Evolutionary conservation across 1,140 invertebrate genomes (phyloP), one percentile per base, ranked within the genome.

Genomic region (Pseudomyrmex concolor): DNA sequence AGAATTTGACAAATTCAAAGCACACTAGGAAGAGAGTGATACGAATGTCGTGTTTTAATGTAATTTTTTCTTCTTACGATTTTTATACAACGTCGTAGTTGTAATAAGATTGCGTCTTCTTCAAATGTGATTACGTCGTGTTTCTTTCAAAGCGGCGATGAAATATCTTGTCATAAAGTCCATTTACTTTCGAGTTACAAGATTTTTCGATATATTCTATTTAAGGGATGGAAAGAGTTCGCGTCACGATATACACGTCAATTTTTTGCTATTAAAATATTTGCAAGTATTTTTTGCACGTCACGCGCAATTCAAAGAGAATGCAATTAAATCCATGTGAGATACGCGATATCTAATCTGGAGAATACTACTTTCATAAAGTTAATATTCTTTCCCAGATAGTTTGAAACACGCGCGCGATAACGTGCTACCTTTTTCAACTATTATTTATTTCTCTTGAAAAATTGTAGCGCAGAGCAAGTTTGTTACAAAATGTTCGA

Each of bases 121-220:
- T 74, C 15, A 64, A 43, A 43, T n/a, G 17, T 76, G 48, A 66
- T 66, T 66, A n/a, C 7, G 12, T 34, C 12, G 25, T 22, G 22
- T 50, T 76, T 13, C 43, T 54, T 72, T 45, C 54, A 12, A 63
- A 9, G 57, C 34, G 17, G 15, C 59, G n/a, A 15, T 19, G 19
- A 66, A 54, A 54, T 62, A 25, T 48, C 25, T 64, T 10, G 48
- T 2, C 10, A 66, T 76, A 51, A 64, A 66, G 22, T 63, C 12
- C 3, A 13, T 9, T 74, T 22, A 51, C 50, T 74, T 22, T 51
- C 13, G 45, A 64, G n/a, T 25, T 34, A 34, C 4, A 2, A 51
- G 62, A 66, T 51, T 50, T 66, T 66, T 25, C 25, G 48, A 76
- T 76, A 54, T 13, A 64, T 76, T 66, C 12, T 22, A 43, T 64